phyloP scores from a whole-genome alignment of 2,113 vertebrate genomes.

The Thalassarche chlororhynchos region DNA sequence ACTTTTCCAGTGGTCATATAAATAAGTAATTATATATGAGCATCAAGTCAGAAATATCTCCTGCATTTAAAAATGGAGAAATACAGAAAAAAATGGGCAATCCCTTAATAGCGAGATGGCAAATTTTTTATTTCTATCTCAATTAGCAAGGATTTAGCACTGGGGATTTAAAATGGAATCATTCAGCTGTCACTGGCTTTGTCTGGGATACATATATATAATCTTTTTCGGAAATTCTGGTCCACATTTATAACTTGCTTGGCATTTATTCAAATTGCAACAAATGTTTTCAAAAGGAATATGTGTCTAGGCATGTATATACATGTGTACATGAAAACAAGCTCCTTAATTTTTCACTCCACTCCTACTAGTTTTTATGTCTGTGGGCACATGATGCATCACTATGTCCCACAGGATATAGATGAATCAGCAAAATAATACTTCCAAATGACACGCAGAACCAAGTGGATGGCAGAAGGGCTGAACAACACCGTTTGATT shows the following conservation, averaged over 20 bases:
- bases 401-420: not conserved
- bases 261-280: not conserved
- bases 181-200: not conserved
- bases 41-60: not conserved
- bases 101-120: not conserved
- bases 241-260: not conserved
- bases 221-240: not conserved
- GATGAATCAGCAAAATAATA: not conserved
- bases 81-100: not conserved
- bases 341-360: not conserved
- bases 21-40: not conserved
- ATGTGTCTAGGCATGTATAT: not conserved
- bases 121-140: not conserved
- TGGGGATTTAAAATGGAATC: not conserved
- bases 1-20: not conserved
- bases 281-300: not conserved
- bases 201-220: not conserved
- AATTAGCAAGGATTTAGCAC: not conserved
- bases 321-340: not conserved
- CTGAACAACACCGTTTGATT: not conserved
- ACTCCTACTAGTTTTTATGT: not conserved
- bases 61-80: not conserved
- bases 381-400: not conserved
- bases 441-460: not conserved
- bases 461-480: not conserved